These are phyloP conservation scores for Meles meles DNA, from an alignment of 2,113 vertebrate genomes.

Conservation along the genomic window DNA sequence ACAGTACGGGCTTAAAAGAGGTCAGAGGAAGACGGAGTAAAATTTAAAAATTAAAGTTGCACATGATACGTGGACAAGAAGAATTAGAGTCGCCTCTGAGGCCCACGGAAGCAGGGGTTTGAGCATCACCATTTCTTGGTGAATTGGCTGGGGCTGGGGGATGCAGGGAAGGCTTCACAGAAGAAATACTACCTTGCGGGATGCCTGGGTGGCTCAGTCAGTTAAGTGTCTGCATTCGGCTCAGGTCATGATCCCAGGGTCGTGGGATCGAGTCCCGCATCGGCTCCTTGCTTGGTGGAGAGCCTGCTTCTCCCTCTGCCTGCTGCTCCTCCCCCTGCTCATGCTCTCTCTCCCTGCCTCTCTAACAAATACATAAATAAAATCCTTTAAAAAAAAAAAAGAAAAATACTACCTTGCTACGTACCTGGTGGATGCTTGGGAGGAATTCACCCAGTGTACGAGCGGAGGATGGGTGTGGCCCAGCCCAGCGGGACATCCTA, in stretches of 20 bases:
- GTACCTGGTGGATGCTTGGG: neutral
- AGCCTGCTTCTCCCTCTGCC: too few species aligned
- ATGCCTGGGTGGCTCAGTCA: too few species aligned
- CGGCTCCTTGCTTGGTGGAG: too few species aligned
- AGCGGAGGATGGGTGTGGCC: neutral
- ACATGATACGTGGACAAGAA: neutral
- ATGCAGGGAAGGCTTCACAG: neutral
- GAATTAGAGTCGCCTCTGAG: neutral
- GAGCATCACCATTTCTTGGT: neutral
- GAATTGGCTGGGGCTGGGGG: neutral
- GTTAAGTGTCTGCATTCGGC: too few species aligned
- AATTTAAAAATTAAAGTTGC: neutral
- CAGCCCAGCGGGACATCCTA: fast-evolving
- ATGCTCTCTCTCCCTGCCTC: too few species aligned
- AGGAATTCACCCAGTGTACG: neutral
- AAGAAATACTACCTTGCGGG: neutral
- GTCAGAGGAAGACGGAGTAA: neutral
- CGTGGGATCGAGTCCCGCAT: too few species aligned
- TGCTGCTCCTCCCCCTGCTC: too few species aligned
- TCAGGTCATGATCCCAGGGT: too few species aligned
- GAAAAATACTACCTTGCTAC: too few species aligned
- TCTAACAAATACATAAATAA: too few species aligned
- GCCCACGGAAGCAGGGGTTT: neutral
- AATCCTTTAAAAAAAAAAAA: too few species aligned
- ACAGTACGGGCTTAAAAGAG: neutral